Evolutionary conservation across 2,113 vertebrate species (phyloP).

Genomic region (Perognathus longimembris): DNA sequence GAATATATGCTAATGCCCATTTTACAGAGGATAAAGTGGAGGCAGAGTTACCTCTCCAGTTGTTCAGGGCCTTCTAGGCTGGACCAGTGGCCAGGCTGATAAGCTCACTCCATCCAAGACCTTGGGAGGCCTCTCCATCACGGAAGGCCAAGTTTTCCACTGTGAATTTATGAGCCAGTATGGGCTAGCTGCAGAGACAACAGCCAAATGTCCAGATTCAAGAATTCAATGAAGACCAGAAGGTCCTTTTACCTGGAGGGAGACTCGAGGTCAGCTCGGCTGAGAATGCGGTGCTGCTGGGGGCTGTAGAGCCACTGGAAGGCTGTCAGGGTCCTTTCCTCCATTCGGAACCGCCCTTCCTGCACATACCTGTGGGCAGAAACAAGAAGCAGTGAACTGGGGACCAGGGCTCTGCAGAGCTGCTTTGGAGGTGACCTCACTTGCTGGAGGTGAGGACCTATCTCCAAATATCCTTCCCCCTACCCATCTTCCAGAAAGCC

Average conservation of each 20-base stretch:
- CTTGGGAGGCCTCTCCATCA: neutral
- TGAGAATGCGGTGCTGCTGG: constrained; percentile 87
- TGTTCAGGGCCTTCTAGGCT: neutral
- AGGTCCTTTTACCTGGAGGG: constrained; percentile 83
- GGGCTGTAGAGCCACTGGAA: constrained; percentile 90
- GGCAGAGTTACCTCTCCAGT: neutral
- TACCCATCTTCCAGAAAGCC: neutral
- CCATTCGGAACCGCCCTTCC: constrained; percentile 87
- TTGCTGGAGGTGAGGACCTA: neutral
- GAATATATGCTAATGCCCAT: neutral
- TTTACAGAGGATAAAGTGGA: constrained; percentile 49
- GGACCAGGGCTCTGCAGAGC: neutral
- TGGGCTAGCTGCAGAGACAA: neutral
- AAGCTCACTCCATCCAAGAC: neutral
- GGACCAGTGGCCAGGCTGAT: neutral
- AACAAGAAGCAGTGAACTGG: neutral
- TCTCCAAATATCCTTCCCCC: neutral
- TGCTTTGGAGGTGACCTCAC: neutral
- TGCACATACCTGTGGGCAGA: constrained; percentile 86
- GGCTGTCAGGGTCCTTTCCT: constrained; percentile 88
- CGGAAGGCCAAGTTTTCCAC: neutral
- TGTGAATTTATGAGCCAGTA: neutral
- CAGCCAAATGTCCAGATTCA: accelerated
- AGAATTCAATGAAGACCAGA: neutral
- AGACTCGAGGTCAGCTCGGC: constrained; percentile 83